A percentile compares a stretch with the other conserved stretches of the same genome.
Evolutionary conservation across 2,888 invertebrate genomes (phyloP).

Genomic region (Coelopa pilipes): DNA sequence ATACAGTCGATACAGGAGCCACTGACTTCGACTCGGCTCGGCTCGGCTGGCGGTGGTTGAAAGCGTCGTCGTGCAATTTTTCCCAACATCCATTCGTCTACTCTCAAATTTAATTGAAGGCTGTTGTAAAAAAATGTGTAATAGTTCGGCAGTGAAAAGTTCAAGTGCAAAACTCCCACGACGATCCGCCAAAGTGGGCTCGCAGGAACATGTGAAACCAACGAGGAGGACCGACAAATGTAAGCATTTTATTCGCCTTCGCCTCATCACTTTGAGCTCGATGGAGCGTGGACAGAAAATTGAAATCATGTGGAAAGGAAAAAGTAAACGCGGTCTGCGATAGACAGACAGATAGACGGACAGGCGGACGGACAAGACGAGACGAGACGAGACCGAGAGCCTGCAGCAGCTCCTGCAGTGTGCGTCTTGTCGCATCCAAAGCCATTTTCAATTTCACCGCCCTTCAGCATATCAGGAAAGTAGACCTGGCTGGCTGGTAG

Average conservation of each 20-base stretch:
- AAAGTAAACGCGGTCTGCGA: too few species aligned
- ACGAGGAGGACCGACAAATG: too few species aligned
- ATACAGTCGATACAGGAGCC: slow-evolving; percentile 42
- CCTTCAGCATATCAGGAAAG: not conserved
- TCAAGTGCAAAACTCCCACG: too few species aligned
- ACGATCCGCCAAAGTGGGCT: too few species aligned
- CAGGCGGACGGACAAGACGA: too few species aligned
- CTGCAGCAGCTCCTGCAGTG: slow-evolving; percentile 9
- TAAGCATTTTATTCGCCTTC: too few species aligned
- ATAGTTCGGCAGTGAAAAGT: too few species aligned
- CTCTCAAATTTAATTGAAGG: not conserved
- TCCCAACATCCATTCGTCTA: not conserved
- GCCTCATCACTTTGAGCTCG: too few species aligned
- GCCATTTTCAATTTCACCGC: slow-evolving; percentile 1
- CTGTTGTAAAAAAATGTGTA: slow-evolving; percentile 10
- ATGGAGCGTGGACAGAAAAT: too few species aligned
- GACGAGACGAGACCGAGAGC: not conserved
- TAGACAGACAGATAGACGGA: too few species aligned
- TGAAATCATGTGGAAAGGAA: too few species aligned
- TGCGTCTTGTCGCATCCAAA: not conserved
- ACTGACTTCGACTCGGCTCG: slow-evolving; percentile 24
- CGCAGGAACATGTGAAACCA: too few species aligned
- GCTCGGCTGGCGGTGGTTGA: slow-evolving; percentile 32
- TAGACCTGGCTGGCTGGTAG: slow-evolving; percentile 8
- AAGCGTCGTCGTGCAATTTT: slow-evolving; percentile 24